Evolutionary conservation across 1,140 invertebrate genomes (phyloP).

Genomic region (Platyscapa corneri): DNA sequence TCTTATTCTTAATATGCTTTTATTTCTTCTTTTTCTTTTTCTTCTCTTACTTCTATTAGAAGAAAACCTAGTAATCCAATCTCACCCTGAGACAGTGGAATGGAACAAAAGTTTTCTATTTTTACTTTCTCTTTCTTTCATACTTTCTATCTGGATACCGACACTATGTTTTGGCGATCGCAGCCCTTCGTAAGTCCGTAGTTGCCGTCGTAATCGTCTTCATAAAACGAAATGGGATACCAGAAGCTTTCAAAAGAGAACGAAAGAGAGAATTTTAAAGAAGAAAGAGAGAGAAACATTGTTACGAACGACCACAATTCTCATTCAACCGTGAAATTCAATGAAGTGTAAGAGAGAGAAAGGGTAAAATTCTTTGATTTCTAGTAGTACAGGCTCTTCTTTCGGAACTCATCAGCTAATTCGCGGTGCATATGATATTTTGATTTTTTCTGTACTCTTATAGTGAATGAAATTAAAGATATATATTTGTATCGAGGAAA

Average conservation of each 20-base stretch:
- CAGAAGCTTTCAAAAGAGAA: not conserved
- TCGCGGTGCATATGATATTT: not conserved
- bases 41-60: slow-evolving; percentile 42
- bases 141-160: not conserved
- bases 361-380: slow-evolving; percentile 32
- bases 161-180: not conserved
- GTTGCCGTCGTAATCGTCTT: not conserved
- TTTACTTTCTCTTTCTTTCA: not conserved
- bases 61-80: slow-evolving; percentile 63
- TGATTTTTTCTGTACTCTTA: not conserved
- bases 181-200: not conserved
- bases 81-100: slow-evolving; percentile 54
- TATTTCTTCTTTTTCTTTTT: not conserved
- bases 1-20: not conserved
- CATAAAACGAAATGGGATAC: not conserved
- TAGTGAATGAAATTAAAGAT: not conserved
- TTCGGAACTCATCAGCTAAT: not conserved
- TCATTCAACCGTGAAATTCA: slow-evolving; percentile 25
- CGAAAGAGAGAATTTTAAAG: not conserved
- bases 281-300: slow-evolving; percentile 20
- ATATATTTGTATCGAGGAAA: not conserved
- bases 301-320: slow-evolving; percentile 18
- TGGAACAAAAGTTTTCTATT: slow-evolving; percentile 57
- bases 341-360: slow-evolving; percentile 12
- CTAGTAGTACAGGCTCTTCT: not conserved